These are phyloP conservation scores for Myiopsitta monachus DNA, from an alignment of 2,113 vertebrate species.

Conservation along the genomic window DNA sequence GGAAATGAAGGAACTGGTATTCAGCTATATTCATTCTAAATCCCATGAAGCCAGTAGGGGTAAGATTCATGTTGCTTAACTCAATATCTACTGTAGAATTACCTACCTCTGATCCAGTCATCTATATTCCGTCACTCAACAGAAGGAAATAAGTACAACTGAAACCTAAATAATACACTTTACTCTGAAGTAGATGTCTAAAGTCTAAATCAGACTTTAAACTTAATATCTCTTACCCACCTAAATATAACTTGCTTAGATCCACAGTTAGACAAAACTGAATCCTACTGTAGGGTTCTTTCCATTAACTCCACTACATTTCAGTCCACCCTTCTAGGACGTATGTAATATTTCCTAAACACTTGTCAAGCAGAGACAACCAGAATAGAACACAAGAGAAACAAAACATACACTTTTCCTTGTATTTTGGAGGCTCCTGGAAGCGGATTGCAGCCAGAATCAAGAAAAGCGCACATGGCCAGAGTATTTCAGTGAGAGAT, in stretches of 20 bases:
- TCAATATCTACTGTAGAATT: not conserved
- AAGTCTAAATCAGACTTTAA: not conserved
- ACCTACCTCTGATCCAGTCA: not conserved
- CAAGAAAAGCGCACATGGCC: slow-evolving; percentile 75
- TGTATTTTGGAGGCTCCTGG: slow-evolving; percentile 71
- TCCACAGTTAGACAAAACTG: not conserved
- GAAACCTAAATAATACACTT: not conserved
- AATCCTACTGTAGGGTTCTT: not conserved
- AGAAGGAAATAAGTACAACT: not conserved
- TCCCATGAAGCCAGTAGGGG: not conserved
- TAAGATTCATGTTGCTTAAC: not conserved
- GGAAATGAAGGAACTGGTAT: not conserved
- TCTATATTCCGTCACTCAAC: not conserved
- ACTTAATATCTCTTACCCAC: not conserved
- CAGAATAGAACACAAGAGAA: not conserved
- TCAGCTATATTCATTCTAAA: not conserved
- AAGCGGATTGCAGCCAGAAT: slow-evolving; percentile 70
- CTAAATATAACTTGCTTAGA: not conserved
- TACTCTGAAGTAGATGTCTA: not conserved
- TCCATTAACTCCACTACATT: not conserved
- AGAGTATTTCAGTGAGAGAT: slow-evolving; percentile 73
- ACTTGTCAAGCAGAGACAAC: not conserved
- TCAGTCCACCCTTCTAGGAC: not conserved
- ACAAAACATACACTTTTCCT: slow-evolving; percentile 71
- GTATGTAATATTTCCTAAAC: not conserved